Base-by-base conservation (phyloP, 2,797 vertebrate genomes). In the Urocyon cinereoargenteus region DNA sequence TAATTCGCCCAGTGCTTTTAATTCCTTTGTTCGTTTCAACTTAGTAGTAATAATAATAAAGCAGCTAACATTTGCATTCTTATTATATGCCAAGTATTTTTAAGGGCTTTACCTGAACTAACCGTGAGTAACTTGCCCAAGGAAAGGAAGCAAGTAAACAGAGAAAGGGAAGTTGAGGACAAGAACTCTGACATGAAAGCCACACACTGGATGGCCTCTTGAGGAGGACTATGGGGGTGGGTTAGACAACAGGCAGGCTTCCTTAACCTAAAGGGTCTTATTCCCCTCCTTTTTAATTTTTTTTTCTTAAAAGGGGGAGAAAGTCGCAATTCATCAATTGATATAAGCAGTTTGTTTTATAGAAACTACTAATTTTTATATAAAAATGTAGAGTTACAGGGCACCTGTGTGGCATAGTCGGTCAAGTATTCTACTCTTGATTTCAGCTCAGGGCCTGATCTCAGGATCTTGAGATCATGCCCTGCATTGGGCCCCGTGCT, bases 331-430 rank as follows among this genome's bases (percentile, higher is more conserved):
- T 79, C 53, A 72, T 55, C 40, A 86, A 51, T n/a, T 77, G 53
- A 36, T 28, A 90, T 0, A 68, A 49, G 7, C 21, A 91, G 12
- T 5, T 10, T 14, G n/a, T 81, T 93, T 89, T 91, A 93, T 3
- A 91, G 18, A 87, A n/a, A 22, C 16, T 82, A 81, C 64, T 72
- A 82, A 49, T 73, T 95, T 70, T 86, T 88, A 66, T 13, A 83
- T 72, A 91, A 73, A 95, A 86, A 31, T 55, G 36, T 28, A 45
- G n/a, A 86, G 64, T 24, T 57, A 57, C 21, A 2, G 18, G 66
- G n/a, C 4, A 4, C 66, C 66, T 5, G 18, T 18, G 9, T 34
- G n/a, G 66, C 18, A 34, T n/a, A 68, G 64, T 68, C 3, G 4
- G 66, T 68, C 21, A 68, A 68, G 66, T 9, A 2, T 21, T n/a